These are phyloP conservation scores for Falco concolor DNA, from an alignment of 2,797 vertebrate species.

Conservation along the genomic window DNA sequence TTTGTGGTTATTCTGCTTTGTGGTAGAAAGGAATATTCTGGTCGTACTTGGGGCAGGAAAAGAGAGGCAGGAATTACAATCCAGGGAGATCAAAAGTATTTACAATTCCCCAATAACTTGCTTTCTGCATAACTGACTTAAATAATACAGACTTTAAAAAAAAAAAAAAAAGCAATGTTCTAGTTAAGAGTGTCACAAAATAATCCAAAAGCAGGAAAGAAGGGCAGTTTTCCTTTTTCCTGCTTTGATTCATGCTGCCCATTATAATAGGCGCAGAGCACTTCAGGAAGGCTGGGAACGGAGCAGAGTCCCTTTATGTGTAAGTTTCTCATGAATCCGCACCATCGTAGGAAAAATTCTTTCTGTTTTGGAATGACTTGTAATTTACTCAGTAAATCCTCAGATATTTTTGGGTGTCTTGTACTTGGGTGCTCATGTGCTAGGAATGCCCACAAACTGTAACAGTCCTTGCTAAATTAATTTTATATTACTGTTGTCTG, in stretches of 20 bases:
- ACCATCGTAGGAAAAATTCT: background rate
- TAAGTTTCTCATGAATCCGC: background rate
- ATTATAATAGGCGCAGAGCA: background rate
- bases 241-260: background rate
- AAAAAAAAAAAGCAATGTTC: background rate
- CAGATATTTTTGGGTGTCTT: background rate
- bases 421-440: background rate
- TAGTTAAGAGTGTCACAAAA: background rate
- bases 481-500: background rate
- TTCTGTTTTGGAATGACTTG: background rate
- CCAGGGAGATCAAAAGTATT: background rate
- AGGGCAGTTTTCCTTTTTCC: accelerated
- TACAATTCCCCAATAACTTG: background rate
- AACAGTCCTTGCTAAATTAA: background rate
- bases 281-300: background rate
- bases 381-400: background rate
- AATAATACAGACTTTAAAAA: background rate
- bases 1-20: background rate
- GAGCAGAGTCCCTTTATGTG: background rate
- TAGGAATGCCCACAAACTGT: background rate
- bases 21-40: background rate
- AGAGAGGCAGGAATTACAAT: background rate
- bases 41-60: background rate
- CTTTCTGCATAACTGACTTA: background rate
- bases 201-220: background rate